Evolutionary conservation across 2,888 invertebrate genomes (phyloP), one percentile per base, ranked within the genome.

Genomic region (Rhogogaster chlorosoma): DNA sequence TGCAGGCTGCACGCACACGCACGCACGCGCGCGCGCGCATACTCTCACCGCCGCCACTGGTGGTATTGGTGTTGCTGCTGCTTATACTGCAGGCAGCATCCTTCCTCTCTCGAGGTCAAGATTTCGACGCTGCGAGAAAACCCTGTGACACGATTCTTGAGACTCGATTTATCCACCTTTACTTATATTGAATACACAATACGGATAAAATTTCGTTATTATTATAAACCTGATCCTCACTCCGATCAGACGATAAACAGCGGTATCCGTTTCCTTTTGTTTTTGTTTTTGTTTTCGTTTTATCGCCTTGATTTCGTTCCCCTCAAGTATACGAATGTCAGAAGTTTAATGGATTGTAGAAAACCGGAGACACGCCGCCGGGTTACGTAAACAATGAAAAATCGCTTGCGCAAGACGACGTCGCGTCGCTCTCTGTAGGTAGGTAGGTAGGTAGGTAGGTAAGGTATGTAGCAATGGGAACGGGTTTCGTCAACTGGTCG

Each of bases 311-410:
- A 61, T 61, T 70, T 70, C 5, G n/a, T 6, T 36, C 18, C 32
- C 70, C 6, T n/a, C 70, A 42, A 42, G 7, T 38, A 42, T 6
- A 22, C 4, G n/a, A 42, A 22, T n/a, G 71, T 42, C n/a, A 42
- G 22, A 73, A 73, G 36, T n/a, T 42, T 18, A 32, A 67, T 67
- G 32, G 18, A 67, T 67, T 32, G 18, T 67, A 32, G 29, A 29
- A 32, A 67, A 67, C 32, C 15, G 67, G 67, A 67, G 67, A 67
- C 67, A 67, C 67, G 32, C 32, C 32, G 32, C 67, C 4, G 29
- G 49, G 77, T 77, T 77, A 77, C 77, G 32, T 77, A 77, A 77
- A 77, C 53, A 77, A 77, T 32, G 53, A 77, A 53, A 29, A 77
- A 77, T 42, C n/a, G 71, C 71, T 73, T 42, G 71, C 71, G 71